Evolutionary conservation across 1,140 invertebrate species (phyloP).

Genomic region (Drosophila asahinai): DNA sequence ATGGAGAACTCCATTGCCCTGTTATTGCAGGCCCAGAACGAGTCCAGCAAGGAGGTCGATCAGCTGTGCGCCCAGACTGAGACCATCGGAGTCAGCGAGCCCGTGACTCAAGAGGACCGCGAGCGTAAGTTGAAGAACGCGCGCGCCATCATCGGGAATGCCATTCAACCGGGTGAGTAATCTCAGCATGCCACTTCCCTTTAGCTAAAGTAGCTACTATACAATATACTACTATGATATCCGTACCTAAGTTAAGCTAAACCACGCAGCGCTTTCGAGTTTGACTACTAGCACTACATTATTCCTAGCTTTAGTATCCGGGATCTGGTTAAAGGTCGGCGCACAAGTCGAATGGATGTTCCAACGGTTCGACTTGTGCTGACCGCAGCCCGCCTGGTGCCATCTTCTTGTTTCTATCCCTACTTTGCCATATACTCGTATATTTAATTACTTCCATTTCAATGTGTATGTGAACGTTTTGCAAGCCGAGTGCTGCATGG

Average conservation of each 20-base stretch:
- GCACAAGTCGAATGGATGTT: conserved; percentile 14
- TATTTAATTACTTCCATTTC: conserved; percentile 52
- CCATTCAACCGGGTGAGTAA: conserved; percentile 85
- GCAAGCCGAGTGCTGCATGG: conserved; percentile 75
- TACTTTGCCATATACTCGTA: conserved; percentile 29
- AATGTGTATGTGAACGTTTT: conserved; percentile 78
- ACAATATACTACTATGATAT: conserved; percentile 39
- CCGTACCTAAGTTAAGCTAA: conserved; percentile 63
- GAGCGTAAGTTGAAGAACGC: conserved; percentile 87
- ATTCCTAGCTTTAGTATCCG: conserved; percentile 25
- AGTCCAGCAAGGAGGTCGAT: conserved; percentile 84
- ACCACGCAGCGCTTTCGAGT: conserved; percentile 69
- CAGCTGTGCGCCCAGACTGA: conserved; percentile 84
- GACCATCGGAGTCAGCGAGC: conserved; percentile 74
- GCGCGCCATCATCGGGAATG: conserved; percentile 87
- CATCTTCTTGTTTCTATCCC: conserved; percentile 57
- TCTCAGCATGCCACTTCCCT: conserved; percentile 27
- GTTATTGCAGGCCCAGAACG: conserved; percentile 84
- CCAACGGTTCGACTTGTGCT: conserved; percentile 45
- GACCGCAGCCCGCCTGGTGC: conserved; percentile 20
- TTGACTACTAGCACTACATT: conserved; percentile 69
- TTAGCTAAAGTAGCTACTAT: conserved; percentile 1
- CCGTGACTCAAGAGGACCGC: conserved; percentile 68
- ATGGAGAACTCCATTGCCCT: conserved; percentile 86
- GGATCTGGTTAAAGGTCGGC: background rate